Evolutionary conservation across 2,797 vertebrate species (phyloP).

Genomic region (Macropodus opercularis): DNA sequence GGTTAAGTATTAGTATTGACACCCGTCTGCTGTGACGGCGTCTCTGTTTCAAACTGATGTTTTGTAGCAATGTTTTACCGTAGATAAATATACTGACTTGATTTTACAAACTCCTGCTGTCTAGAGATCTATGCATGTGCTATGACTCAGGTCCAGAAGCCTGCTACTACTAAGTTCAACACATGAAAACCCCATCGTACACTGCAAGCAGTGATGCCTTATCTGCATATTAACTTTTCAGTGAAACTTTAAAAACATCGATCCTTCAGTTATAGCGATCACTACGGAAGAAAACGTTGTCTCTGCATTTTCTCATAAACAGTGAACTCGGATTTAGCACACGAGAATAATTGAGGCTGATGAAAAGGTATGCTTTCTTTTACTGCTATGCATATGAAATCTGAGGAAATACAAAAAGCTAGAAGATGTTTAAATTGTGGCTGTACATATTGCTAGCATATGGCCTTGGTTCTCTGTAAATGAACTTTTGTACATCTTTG

Average conservation of each 20-base stretch:
- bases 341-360: slow-evolving; percentile 82
- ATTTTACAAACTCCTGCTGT: slow-evolving; percentile 87
- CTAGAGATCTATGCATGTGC: slow-evolving; percentile 91
- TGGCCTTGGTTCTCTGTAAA: slow-evolving; percentile 99
- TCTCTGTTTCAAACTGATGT: slow-evolving; percentile 76
- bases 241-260: slow-evolving; percentile 74
- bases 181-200: slow-evolving; percentile 89
- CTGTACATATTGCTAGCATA: slow-evolving; percentile 98
- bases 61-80: slow-evolving; percentile 84
- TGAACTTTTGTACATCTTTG: slow-evolving; percentile 99
- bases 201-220: slow-evolving; percentile 99
- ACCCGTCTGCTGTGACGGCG: slow-evolving; percentile 56
- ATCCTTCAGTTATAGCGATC: slow-evolving; percentile 76
- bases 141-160: slow-evolving; percentile 92
- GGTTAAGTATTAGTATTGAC: slow-evolving; percentile 71
- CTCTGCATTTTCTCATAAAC: slow-evolving; percentile 75
- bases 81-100: slow-evolving; percentile 84
- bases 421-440: slow-evolving; percentile 89
- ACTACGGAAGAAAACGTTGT: slow-evolving; percentile 69
- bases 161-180: slow-evolving; percentile 88
- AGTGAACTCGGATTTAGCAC: slow-evolving; percentile 82
- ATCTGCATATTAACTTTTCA: slow-evolving; percentile 90
- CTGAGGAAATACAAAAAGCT: slow-evolving; percentile 81
- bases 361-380: slow-evolving; percentile 90
- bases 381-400: slow-evolving; percentile 95